Evolutionary conservation across 2,797 vertebrate species (phyloP).

Genomic region (Rhynchotus rufescens): DNA sequence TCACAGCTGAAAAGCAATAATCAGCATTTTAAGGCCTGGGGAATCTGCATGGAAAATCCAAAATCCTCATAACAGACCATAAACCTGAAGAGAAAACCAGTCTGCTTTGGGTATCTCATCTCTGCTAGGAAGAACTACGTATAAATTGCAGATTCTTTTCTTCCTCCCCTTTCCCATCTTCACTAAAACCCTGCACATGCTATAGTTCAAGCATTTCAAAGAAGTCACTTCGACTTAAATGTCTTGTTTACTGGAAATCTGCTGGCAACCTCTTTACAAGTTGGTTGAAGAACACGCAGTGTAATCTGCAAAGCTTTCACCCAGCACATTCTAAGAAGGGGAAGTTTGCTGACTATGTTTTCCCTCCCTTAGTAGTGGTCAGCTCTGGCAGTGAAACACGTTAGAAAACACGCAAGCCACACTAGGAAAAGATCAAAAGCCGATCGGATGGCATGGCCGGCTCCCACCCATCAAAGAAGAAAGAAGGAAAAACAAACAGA

Average conservation of each 20-base stretch:
- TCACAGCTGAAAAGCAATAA: background rate
- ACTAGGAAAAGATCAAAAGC: constrained; percentile 66
- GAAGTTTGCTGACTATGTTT: constrained; percentile 32
- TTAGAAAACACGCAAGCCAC: background rate
- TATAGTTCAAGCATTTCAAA: constrained; percentile 38
- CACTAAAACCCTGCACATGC: background rate
- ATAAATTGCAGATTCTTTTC: background rate
- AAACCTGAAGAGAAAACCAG: background rate
- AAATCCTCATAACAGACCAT: background rate
- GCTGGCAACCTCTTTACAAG: constrained; percentile 11
- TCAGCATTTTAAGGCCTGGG: background rate
- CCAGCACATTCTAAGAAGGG: constrained; percentile 26
- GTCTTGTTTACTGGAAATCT: constrained; percentile 74
- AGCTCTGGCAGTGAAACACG: background rate
- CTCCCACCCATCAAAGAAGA: background rate
- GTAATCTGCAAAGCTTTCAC: constrained; percentile 65
- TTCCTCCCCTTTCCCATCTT: background rate
- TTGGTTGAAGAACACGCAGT: constrained; percentile 62
- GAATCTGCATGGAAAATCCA: background rate
- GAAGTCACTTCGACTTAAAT: constrained; percentile 55
- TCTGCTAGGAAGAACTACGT: background rate
- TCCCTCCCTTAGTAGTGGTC: constrained; percentile 36
- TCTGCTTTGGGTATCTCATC: background rate
- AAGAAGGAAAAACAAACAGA: constrained; percentile 47
- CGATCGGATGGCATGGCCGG: background rate